phyloP scores from a whole-genome alignment of 2,113 vertebrate genomes.

The Pterocles burchelli region DNA sequence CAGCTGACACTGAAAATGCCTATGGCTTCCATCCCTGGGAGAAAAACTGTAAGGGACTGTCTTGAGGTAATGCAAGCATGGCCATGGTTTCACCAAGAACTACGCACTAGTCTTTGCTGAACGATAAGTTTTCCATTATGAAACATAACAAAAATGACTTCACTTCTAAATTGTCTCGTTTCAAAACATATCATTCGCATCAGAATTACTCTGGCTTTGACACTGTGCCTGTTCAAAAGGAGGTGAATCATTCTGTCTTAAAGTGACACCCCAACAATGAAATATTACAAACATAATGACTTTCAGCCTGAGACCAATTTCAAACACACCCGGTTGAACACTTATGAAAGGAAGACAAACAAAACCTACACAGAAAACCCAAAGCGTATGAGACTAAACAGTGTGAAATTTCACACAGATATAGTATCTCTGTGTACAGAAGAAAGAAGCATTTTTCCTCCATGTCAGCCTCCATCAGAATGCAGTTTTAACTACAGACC shows the following conservation, averaged over 20 bases:
- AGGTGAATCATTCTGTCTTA: not conserved
- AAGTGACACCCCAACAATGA: not conserved
- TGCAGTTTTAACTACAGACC: not conserved
- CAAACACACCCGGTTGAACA: not conserved
- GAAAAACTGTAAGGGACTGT: not conserved
- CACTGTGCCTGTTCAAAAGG: not conserved
- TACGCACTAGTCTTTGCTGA: not conserved
- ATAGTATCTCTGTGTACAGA: not conserved
- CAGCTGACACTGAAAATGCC: not conserved
- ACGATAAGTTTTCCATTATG: not conserved
- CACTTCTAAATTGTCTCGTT: not conserved
- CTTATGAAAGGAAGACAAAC: not conserved
- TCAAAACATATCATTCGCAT: not conserved
- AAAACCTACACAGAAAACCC: not conserved
- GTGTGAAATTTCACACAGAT: not conserved
- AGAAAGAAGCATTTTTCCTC: not conserved
- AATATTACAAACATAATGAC: not conserved
- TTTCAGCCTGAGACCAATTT: not conserved
- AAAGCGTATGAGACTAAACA: not conserved
- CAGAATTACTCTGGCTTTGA: not conserved
- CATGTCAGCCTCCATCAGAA: not conserved
- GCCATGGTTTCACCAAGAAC: not conserved
- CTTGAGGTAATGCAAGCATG: not conserved
- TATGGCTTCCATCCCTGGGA: not conserved
- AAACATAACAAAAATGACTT: not conserved